A percentile compares a stretch with the other conserved stretches of the same genome.
phyloP scores from a whole-genome alignment of 1,140 invertebrate genomes.

The Papilio xuthus region DNA sequence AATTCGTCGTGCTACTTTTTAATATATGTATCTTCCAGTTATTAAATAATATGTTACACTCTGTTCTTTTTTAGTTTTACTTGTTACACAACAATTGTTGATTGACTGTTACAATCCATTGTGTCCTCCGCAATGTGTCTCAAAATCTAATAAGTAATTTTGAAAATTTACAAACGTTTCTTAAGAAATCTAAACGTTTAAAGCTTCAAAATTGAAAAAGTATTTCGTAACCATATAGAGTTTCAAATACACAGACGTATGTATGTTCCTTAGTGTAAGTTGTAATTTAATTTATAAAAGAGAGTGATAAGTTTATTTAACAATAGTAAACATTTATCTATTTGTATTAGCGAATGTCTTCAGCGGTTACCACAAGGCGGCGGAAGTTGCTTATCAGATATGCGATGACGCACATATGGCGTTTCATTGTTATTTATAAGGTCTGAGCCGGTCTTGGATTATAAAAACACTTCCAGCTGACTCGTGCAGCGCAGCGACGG shows the following conservation, averaged over 20 bases:
- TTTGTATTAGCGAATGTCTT: conserved; percentile 36
- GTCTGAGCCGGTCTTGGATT: conserved; percentile 46
- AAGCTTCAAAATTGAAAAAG: neutral
- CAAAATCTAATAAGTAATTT: too few relatives aligned
- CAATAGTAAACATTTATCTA: conserved; percentile 28
- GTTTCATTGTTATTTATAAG: conserved; percentile 55
- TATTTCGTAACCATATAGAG: neutral
- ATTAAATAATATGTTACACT: too few relatives aligned
- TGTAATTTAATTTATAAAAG: neutral
- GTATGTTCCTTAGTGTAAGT: neutral
- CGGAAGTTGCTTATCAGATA: conserved; percentile 76
- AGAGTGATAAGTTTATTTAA: conserved; percentile 9
- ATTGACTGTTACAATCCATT: too few relatives aligned
- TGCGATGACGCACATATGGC: conserved; percentile 45
- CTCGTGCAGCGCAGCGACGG: conserved; percentile 52
- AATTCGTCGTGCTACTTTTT: too few relatives aligned
- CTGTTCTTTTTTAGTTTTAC: too few relatives aligned
- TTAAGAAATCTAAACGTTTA: too few relatives aligned
- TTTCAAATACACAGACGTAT: neutral
- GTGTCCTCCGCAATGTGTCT: too few relatives aligned
- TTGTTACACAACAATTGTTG: too few relatives aligned
- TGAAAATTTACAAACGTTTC: too few relatives aligned
- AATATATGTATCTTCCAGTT: too few relatives aligned
- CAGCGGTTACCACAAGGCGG: conserved; percentile 51
- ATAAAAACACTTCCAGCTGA: conserved; percentile 64